A percentile compares a stretch with the other conserved stretches of the same genome.
Conservation (phyloP, 2,797 vertebrate species). For the Sebastes vulpes region DNA sequence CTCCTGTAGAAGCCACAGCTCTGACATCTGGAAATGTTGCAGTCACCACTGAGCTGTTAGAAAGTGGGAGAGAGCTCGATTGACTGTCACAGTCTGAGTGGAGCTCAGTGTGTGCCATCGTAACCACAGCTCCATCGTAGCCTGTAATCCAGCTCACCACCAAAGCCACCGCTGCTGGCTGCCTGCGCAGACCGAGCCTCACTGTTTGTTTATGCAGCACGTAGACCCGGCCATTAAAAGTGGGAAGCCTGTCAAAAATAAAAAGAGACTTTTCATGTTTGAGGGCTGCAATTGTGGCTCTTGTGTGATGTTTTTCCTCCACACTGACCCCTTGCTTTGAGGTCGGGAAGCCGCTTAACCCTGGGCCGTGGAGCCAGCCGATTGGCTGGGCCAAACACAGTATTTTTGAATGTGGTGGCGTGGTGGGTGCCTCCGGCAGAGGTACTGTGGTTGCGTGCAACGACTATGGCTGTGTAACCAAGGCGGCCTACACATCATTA, state of each 20-base stretch:
- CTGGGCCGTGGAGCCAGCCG: slow-evolving; percentile 69
- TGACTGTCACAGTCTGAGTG: slow-evolving; percentile 76
- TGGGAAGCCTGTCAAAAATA: slow-evolving; percentile 86
- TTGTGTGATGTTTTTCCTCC: slow-evolving; percentile 86
- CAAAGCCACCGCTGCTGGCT: slow-evolving; percentile 82
- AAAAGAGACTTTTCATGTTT: slow-evolving; percentile 89
- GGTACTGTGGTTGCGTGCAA: slow-evolving; percentile 71
- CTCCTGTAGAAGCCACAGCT: slow-evolving; percentile 65
- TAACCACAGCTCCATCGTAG: slow-evolving; percentile 79
- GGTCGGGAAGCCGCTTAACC: slow-evolving; percentile 80
- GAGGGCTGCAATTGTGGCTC: slow-evolving; percentile 87
- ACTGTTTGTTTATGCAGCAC: slow-evolving; percentile 85
- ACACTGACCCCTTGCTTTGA: slow-evolving; percentile 81
- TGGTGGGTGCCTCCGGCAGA: slow-evolving; percentile 64
- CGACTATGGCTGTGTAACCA: slow-evolving; percentile 68
- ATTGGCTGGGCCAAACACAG: slow-evolving; percentile 64
- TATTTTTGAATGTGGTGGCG: slow-evolving; percentile 81
- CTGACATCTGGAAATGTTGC: slow-evolving; percentile 82
- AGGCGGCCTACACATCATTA: slow-evolving; percentile 77
- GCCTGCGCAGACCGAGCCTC: slow-evolving; percentile 73
- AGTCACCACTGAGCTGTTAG: slow-evolving; percentile 74
- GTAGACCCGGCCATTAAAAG: slow-evolving; percentile 82
- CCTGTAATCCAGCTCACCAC: slow-evolving; percentile 84
- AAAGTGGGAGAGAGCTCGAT: slow-evolving; percentile 75
- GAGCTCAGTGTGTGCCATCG: slow-evolving; percentile 79